phyloP scores from a whole-genome alignment of 2,113 vertebrate species.

The Cichladusa arquata region DNA sequence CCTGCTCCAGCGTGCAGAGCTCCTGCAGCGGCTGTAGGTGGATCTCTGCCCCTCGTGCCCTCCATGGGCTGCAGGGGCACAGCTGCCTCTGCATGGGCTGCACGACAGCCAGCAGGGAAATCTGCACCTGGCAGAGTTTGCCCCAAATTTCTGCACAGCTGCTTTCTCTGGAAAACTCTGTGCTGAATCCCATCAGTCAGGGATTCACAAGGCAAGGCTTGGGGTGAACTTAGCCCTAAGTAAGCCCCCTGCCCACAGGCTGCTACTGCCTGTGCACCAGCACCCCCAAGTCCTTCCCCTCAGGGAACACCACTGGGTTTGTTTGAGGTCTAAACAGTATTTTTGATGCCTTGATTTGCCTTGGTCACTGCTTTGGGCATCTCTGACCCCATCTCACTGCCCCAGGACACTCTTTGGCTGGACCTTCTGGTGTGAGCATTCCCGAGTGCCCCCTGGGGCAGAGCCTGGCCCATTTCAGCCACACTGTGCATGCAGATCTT shows the following conservation, averaged over 20 bases:
- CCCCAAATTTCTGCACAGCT: neutral
- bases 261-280: neutral
- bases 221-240: neutral
- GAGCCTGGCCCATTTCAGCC: fast-evolving
- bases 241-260: neutral
- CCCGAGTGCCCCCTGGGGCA: neutral
- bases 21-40: neutral
- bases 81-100: neutral
- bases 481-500: neutral
- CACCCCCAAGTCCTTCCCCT: neutral
- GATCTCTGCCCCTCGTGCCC: neutral
- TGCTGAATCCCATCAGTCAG: neutral
- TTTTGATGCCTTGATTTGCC: neutral
- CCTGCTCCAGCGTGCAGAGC: neutral
- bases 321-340: neutral
- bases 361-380: neutral
- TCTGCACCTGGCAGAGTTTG: too few species aligned
- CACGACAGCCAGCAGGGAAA: neutral
- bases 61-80: neutral
- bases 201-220: neutral
- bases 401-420: neutral
- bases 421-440: neutral
- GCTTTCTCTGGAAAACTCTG: neutral
- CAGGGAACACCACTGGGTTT: neutral
- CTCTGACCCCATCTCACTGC: neutral